Percentiles rank a stretch among this genome's conserved stretches.
phyloP scores from a whole-genome alignment of 2,888 invertebrate species.

The Sarcophaga caerulescens region DNA sequence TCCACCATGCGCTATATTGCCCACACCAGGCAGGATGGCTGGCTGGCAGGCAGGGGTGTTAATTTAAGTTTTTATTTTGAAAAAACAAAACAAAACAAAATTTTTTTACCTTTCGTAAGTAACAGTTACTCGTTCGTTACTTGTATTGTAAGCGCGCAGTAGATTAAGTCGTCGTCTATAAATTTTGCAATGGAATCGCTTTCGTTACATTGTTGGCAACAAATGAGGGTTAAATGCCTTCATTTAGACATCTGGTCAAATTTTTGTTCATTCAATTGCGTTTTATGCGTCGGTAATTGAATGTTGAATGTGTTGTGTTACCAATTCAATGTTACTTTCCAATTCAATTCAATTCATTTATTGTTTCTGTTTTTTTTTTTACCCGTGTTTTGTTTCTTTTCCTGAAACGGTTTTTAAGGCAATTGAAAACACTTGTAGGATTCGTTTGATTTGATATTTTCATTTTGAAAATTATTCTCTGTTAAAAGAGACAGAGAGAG shows the following conservation, averaged over 20 bases:
- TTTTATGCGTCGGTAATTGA: conserved; percentile 9
- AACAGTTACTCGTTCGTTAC: conserved; percentile 5
- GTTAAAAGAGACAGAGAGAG: no score
- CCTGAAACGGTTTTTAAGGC: conserved; percentile 42
- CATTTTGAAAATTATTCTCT: neutral
- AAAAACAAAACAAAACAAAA: no score
- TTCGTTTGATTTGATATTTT: conserved; percentile 31
- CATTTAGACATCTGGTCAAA: conserved; percentile 78
- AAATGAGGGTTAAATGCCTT: conserved; percentile 77
- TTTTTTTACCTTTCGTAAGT: conserved; percentile 42
- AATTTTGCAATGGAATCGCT: conserved; percentile 11
- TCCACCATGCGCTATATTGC: conserved; percentile 10
- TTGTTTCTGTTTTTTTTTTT: no score
- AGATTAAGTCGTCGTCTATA: conserved; percentile 12
- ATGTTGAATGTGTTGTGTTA: neutral
- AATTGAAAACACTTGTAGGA: conserved; percentile 64
- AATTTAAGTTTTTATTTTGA: neutral
- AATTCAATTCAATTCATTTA: no score
- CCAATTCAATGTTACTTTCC: no score
- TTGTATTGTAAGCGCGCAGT: neutral
- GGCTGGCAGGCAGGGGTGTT: conserved; percentile 23
- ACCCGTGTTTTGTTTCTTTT: neutral
- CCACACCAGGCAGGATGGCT: neutral
- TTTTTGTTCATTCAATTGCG: conserved; percentile 70
- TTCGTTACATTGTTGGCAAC: conserved; percentile 68